Conservation (phyloP, 2,888 invertebrate species). For the Caenorhabditis sp. region DNA sequence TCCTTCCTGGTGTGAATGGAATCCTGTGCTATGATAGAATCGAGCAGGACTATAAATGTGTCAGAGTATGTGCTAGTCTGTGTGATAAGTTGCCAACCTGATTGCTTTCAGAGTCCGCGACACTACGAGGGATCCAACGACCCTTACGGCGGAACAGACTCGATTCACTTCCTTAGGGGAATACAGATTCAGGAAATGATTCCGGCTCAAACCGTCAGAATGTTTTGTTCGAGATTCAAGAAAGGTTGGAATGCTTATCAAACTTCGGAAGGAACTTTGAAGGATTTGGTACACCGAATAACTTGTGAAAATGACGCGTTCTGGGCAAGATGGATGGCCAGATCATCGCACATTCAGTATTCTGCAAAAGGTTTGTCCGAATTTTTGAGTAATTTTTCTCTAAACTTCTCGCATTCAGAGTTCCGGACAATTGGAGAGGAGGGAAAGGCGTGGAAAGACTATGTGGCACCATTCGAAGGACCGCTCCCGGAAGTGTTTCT, state of each 20-base stretch:
- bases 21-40: slow-evolving; percentile 34
- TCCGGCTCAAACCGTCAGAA: slow-evolving; percentile 38
- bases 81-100: too few species aligned
- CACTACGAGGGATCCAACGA: slow-evolving; percentile 42
- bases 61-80: too few species aligned
- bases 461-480: background rate
- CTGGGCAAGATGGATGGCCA: too few species aligned
- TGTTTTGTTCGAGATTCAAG: slow-evolving; percentile 34
- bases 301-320: too few species aligned
- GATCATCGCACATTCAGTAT: too few species aligned
- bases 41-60: slow-evolving; percentile 11
- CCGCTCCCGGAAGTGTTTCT: slow-evolving; percentile 12
- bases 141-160: slow-evolving; percentile 11
- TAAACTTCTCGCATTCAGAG: slow-evolving; percentile 14
- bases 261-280: slow-evolving; percentile 6
- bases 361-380: too few species aligned
- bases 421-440: slow-evolving; percentile 5
- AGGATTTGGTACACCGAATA: background rate
- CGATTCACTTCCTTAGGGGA: slow-evolving; percentile 16
- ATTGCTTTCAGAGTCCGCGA: slow-evolving; percentile 21
- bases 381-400: too few species aligned
- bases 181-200: slow-evolving; percentile 54
- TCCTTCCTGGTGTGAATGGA: slow-evolving; percentile 51
- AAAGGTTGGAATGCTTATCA: slow-evolving; percentile 51
- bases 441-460: slow-evolving; percentile 5